phyloP scores from a whole-genome alignment of 2,797 vertebrate species.

The Gymnoscopelus microlampas region DNA sequence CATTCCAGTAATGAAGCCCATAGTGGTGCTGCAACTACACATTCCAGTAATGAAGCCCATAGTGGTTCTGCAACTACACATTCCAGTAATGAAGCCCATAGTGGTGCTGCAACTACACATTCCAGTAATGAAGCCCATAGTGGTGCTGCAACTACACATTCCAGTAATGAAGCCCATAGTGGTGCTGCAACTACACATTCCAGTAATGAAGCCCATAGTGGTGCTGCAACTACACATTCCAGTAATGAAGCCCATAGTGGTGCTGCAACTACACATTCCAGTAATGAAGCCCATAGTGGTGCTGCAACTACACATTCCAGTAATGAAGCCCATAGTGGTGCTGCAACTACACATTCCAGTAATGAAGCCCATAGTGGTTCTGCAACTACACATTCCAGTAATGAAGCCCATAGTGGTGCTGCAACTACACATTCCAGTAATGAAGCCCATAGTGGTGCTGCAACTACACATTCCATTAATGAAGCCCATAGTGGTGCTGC shows the following conservation, averaged over 20 bases:
- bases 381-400: background rate
- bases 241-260: too few relatives aligned
- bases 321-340: background rate
- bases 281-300: background rate
- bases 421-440: slow-evolving; percentile 11
- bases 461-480: slow-evolving; percentile 9
- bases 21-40: background rate
- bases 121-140: background rate
- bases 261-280: slow-evolving; percentile 2
- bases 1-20: background rate
- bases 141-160: background rate
- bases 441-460: too few relatives aligned
- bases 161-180: background rate
- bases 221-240: background rate
- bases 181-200: background rate
- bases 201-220: slow-evolving; percentile 3
- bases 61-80: background rate
- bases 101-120: background rate
- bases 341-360: slow-evolving; percentile 7
- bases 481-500: too few relatives aligned
- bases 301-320: slow-evolving; percentile 3
- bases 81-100: too few relatives aligned
- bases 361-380: background rate
- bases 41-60: slow-evolving; percentile 9
- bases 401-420: too few relatives aligned